Conservation (phyloP, 2,113 vertebrate species). For the Labrus mixtus region DNA sequence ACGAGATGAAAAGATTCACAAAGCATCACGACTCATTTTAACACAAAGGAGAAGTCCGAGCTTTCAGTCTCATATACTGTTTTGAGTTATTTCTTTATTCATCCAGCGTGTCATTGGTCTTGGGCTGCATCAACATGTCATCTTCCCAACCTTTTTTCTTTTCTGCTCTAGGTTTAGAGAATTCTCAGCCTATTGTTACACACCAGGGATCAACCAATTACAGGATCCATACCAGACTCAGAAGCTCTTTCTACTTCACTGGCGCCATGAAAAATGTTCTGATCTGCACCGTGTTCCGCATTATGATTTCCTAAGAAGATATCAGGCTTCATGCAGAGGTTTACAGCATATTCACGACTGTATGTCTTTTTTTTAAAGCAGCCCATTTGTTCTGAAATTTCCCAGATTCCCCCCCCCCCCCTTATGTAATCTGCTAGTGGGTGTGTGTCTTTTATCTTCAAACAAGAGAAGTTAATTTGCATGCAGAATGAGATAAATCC, state of each 20-base stretch:
- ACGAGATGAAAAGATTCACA: background rate
- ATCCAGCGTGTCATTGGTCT: conserved; percentile 7
- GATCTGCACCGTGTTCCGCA: conserved; percentile 36
- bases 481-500: conserved; percentile 6
- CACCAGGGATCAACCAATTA: conserved; percentile 60
- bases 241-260: conserved; percentile 34
- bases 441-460: conserved; percentile 49
- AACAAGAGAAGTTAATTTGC: conserved; percentile 38
- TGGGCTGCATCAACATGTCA: conserved; percentile 23
- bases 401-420: fast-evolving
- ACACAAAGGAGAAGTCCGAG: conserved; percentile 2
- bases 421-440: conserved; percentile 20
- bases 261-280: conserved; percentile 29
- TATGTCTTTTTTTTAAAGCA: background rate
- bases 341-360: background rate
- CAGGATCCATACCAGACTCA: conserved; percentile 41
- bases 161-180: conserved; percentile 23
- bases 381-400: conserved; percentile 11
- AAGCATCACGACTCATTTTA: conserved; percentile 11
- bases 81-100: conserved; percentile 43
- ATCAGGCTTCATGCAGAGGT: conserved; percentile 14
- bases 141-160: conserved; percentile 18
- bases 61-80: conserved; percentile 37
- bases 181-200: conserved; percentile 40
- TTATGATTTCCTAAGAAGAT: conserved; percentile 37